A percentile compares a stretch with the other conserved stretches of the same genome.
Evolutionary conservation across 2,797 vertebrate genomes (phyloP).

Genomic region (Lutjanus campechanus): DNA sequence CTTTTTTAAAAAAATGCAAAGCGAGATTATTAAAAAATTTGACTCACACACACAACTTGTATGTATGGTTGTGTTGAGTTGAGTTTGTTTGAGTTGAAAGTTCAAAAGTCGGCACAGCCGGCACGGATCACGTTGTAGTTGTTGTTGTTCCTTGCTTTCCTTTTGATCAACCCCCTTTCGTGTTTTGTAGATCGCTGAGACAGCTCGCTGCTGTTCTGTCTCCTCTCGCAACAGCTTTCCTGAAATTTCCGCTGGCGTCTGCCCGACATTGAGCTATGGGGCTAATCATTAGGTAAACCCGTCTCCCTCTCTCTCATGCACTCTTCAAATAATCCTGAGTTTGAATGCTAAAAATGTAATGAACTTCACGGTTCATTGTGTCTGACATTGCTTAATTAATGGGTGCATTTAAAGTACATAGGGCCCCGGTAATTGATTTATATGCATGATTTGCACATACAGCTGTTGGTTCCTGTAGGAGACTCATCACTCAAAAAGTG

Average conservation of each 20-base stretch:
- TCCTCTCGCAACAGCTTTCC: conserved; percentile 68
- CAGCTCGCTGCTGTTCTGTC: conserved; percentile 65
- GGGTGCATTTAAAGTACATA: conserved; percentile 99
- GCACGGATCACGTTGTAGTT: neutral
- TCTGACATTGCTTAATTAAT: conserved; percentile 99
- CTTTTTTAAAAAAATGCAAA: conserved; percentile 17
- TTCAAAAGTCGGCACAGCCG: conserved; percentile 45
- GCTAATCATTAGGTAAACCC: conserved; percentile 96
- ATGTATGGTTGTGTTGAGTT: neutral
- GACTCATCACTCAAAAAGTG: conserved; percentile 98
- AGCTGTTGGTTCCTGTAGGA: conserved; percentile 99
- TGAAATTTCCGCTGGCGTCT: conserved; percentile 86
- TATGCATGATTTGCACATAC: conserved; percentile 99
- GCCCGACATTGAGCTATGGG: conserved; percentile 88
- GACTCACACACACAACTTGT: conserved; percentile 4
- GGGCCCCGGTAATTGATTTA: conserved; percentile 99
- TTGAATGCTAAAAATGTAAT: conserved; percentile 99
- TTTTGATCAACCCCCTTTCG: conserved; percentile 57
- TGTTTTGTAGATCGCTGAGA: conserved; percentile 64
- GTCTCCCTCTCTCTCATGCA: conserved; percentile 80
- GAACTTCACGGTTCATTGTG: conserved; percentile 99
- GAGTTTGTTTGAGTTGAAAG: conserved; percentile 33
- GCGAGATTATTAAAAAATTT: neutral
- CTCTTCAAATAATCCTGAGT: conserved; percentile 96
- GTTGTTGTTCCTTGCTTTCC: conserved; percentile 45